Evolutionary conservation across 2,113 vertebrate species (phyloP).

Genomic region (Rattus rattus): DNA sequence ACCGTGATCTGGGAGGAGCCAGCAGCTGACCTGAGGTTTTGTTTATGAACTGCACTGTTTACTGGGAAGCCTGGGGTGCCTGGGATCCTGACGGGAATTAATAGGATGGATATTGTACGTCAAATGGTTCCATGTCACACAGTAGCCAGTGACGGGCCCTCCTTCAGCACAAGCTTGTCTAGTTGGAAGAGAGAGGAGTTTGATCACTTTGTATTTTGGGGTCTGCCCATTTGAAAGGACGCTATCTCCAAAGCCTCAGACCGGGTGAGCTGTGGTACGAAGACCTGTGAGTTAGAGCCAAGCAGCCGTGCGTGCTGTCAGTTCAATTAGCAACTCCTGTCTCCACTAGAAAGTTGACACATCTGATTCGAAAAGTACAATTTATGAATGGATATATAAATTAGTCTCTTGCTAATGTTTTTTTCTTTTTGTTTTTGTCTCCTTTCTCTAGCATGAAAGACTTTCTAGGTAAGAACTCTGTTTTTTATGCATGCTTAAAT

Average conservation of each 20-base stretch:
- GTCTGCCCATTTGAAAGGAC: neutral
- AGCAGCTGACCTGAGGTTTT: neutral
- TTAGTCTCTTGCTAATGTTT: slow-evolving; percentile 69
- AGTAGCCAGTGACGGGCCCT: neutral
- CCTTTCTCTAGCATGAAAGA: slow-evolving; percentile 90
- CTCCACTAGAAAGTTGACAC: neutral
- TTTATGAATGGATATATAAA: slow-evolving; percentile 13
- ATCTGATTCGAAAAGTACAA: neutral
- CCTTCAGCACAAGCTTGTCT: neutral
- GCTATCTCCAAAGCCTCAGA: neutral
- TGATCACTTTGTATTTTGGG: neutral
- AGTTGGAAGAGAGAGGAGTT: neutral
- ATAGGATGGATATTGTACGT: neutral
- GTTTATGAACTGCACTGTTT: neutral
- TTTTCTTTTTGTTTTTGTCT: slow-evolving; percentile 77
- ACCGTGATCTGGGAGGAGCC: neutral
- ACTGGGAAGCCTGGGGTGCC: neutral
- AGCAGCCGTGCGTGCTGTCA: neutral
- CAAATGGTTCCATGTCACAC: neutral
- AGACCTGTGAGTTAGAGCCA: neutral
- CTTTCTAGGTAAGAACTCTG: slow-evolving; percentile 90
- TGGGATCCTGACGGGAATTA: neutral
- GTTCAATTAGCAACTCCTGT: neutral
- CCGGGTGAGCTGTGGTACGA: neutral
- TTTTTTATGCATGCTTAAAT: slow-evolving; percentile 56